Percentiles rank a stretch among this genome's conserved stretches.
These are phyloP conservation scores for Typhlichthys subterraneus DNA, from an alignment of 2,797 vertebrate species.

Conservation along the genomic window DNA sequence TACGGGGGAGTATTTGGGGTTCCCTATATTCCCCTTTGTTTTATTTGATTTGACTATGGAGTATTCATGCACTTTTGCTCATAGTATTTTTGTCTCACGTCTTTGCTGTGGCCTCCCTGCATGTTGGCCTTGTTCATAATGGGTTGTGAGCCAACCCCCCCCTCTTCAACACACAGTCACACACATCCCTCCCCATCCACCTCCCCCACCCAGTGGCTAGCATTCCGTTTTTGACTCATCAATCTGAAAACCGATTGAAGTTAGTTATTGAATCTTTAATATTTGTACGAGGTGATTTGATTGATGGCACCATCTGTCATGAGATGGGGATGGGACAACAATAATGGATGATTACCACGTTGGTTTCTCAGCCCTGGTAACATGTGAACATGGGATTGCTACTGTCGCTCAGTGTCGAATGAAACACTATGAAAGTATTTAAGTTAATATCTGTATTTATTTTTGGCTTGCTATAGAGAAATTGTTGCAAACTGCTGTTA, in stretches of 20 bases:
- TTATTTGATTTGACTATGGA: constrained; percentile 41
- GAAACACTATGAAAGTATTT: constrained; percentile 75
- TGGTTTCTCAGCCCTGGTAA: constrained; percentile 48
- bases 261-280: constrained; percentile 5
- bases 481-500: constrained; percentile 75
- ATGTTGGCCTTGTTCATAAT: constrained; percentile 62
- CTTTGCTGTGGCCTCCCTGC: constrained; percentile 49
- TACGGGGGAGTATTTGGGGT: constrained; percentile 3
- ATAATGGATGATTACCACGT: constrained; percentile 13
- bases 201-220: too few species aligned
- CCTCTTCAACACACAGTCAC: too few species aligned
- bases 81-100: constrained; percentile 61
- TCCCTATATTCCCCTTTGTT: constrained; percentile 53
- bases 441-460: constrained; percentile 76
- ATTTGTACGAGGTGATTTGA: neutral
- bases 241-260: constrained; percentile 9
- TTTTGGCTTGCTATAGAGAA: constrained; percentile 75
- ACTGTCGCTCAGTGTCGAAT: constrained; percentile 68
- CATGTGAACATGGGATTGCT: constrained; percentile 59
- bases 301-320: neutral
- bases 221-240: too few species aligned
- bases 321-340: constrained; percentile 45
- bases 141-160: constrained; percentile 52
- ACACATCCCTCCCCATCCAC: too few species aligned
- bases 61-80: constrained; percentile 68